These are phyloP conservation scores for Nomia melanderi DNA, from an alignment of 1,140 invertebrate genomes.

Conservation along the genomic window DNA sequence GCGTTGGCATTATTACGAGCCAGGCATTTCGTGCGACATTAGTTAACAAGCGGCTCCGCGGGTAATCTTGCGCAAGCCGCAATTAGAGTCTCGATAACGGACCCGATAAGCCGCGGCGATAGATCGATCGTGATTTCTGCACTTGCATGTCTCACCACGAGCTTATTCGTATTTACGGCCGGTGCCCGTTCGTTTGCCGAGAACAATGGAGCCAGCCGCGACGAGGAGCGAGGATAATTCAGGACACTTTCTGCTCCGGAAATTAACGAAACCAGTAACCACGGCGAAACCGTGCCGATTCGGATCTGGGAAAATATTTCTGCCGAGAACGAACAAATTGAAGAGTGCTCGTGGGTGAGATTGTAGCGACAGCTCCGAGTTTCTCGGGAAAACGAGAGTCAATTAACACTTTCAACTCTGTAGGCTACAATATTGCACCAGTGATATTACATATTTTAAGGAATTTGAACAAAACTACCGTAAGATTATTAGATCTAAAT, in stretches of 20 bases:
- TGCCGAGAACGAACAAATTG: constrained; percentile 5
- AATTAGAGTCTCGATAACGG: constrained; percentile 48
- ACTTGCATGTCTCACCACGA: constrained; percentile 35
- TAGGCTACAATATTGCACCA: too few species aligned
- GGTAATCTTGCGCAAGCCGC: constrained; percentile 56
- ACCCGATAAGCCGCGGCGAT: constrained; percentile 18
- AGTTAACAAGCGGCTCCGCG: constrained; percentile 34
- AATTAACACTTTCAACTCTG: too few species aligned
- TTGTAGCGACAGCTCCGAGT: too few species aligned
- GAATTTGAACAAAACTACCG: too few species aligned
- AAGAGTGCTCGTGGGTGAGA: too few species aligned
- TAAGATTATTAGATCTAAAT: too few species aligned
- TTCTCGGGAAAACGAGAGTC: too few species aligned
- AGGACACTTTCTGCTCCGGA: constrained; percentile 31
- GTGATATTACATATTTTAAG: too few species aligned
- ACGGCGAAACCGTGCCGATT: neutral
- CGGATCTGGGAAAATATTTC: neutral
- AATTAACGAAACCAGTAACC: neutral
- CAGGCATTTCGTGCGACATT: constrained; percentile 40
- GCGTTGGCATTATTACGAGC: neutral
- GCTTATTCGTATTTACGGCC: constrained; percentile 50
- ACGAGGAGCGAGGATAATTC: constrained; percentile 28
- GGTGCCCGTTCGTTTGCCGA: constrained; percentile 42
- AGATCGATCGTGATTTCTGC: constrained; percentile 59
- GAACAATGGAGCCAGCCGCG: constrained; percentile 47